Evolutionary conservation across 2,113 vertebrate genomes (phyloP).

Genomic region (Gobius niger): DNA sequence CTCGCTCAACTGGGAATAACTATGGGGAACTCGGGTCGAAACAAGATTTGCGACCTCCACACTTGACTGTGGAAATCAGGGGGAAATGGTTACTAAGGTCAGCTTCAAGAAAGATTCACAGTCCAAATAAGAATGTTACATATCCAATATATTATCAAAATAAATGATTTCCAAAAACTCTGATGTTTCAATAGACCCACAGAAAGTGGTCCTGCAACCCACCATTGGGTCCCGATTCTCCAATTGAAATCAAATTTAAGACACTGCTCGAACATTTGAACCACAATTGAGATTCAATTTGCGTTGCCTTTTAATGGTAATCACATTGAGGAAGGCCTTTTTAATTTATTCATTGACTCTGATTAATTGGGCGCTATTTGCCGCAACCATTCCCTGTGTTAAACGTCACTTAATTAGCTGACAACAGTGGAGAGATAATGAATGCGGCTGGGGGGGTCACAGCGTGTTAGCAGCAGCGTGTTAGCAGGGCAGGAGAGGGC

Average conservation of each 20-base stretch:
- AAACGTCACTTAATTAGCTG: conserved; percentile 79
- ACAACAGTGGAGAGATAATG: conserved; percentile 76
- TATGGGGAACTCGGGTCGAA: too few relatives aligned
- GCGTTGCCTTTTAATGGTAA: conserved; percentile 51
- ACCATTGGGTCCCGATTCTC: too few relatives aligned
- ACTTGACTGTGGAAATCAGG: too few relatives aligned
- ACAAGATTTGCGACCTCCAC: too few relatives aligned
- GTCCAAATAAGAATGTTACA: too few relatives aligned
- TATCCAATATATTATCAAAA: too few relatives aligned
- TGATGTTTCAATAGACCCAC: too few relatives aligned
- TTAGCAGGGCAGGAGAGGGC: conserved; percentile 13
- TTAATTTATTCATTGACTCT: conserved; percentile 67
- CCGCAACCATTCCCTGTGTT: conserved; percentile 63
- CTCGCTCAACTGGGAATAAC: too few relatives aligned
- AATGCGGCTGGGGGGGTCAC: conserved; percentile 68
- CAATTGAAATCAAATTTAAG: conserved; percentile 21
- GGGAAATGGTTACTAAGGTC: too few relatives aligned
- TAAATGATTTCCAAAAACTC: too few relatives aligned
- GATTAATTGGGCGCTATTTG: conserved; percentile 74
- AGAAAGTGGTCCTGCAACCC: too few relatives aligned
- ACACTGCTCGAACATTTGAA: conserved; percentile 27
- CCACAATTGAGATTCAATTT: conserved; percentile 63
- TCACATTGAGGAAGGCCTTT: conserved; percentile 48
- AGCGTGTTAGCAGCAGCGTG: conserved; percentile 48
- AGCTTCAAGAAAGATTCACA: too few relatives aligned